A percentile compares a stretch with the other conserved stretches of the same genome.
phyloP scores from a whole-genome alignment of 37 sponge, comb jelly and placozoan species.

The Cladorhizidae sp. region DNA sequence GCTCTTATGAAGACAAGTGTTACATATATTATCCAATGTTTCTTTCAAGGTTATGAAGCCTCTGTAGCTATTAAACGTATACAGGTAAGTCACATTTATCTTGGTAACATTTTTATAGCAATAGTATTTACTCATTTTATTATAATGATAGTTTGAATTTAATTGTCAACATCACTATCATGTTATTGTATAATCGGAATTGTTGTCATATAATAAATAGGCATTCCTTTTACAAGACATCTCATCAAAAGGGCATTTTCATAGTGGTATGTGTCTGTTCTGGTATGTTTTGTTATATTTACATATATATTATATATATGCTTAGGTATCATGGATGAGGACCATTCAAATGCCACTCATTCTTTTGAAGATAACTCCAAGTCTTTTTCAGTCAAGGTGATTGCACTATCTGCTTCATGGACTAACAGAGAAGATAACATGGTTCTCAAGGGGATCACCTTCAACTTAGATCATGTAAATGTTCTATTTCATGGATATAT shows the following conservation, averaged over 20 bases:
- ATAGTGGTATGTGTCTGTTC: not conserved
- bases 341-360: not conserved
- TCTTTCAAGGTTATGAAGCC: conserved; percentile 41
- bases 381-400: not conserved
- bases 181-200: not conserved
- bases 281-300: no score
- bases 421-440: conserved; percentile 13
- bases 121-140: not conserved
- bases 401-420: conserved; percentile 19
- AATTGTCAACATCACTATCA: not conserved
- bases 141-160: not conserved
- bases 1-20: conserved; percentile 24
- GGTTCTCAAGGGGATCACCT: conserved; percentile 20
- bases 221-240: not conserved
- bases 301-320: no score
- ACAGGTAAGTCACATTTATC: conserved; percentile 25
- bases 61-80: conserved; percentile 64
- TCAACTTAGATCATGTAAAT: conserved; percentile 23
- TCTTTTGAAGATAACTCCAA: no score
- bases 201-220: not conserved
- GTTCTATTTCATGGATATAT: not conserved
- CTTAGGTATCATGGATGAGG: not conserved
- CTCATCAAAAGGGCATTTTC: not conserved
- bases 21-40: conserved; percentile 1
- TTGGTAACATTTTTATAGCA: not conserved